Evolutionary conservation across 2,113 vertebrate species (phyloP).

Genomic region (Eolophus roseicapilla): DNA sequence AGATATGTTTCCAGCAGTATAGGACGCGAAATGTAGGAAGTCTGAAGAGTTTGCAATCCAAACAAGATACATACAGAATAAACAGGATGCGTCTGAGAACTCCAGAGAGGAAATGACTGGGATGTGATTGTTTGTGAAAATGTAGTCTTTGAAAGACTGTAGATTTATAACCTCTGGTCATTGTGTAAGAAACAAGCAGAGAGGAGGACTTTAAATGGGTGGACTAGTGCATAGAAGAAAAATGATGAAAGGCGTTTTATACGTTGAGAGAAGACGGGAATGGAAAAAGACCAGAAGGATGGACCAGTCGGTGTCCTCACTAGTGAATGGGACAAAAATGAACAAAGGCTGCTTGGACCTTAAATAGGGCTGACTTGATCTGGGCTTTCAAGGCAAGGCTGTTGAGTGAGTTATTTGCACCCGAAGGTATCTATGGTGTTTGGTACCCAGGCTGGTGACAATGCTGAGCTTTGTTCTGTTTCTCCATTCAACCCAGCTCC

Average conservation of each 20-base stretch:
- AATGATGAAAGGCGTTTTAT: accelerated
- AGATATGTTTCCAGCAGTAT: neutral
- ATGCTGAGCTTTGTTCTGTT: neutral
- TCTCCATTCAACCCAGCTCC: neutral
- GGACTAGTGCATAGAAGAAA: neutral
- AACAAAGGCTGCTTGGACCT: neutral
- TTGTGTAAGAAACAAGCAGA: neutral
- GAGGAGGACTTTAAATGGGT: neutral
- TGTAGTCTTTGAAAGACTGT: neutral
- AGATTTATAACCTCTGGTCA: neutral
- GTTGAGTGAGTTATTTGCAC: neutral
- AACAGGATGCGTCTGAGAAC: neutral
- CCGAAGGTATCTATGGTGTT: neutral
- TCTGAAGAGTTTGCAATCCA: conserved; percentile 11
- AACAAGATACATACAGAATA: conserved; percentile 42
- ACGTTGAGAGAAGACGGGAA: neutral
- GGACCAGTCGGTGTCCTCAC: neutral
- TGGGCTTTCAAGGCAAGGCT: neutral
- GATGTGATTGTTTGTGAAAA: conserved; percentile 23
- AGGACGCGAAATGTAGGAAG: neutral
- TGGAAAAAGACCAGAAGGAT: neutral
- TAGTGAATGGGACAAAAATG: neutral
- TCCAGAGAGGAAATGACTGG: conserved; percentile 34
- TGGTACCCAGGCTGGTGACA: neutral
- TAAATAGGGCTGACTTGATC: neutral